Base-by-base conservation (phyloP, 2,888 invertebrate genomes). In the Gryllus longicercus region DNA sequence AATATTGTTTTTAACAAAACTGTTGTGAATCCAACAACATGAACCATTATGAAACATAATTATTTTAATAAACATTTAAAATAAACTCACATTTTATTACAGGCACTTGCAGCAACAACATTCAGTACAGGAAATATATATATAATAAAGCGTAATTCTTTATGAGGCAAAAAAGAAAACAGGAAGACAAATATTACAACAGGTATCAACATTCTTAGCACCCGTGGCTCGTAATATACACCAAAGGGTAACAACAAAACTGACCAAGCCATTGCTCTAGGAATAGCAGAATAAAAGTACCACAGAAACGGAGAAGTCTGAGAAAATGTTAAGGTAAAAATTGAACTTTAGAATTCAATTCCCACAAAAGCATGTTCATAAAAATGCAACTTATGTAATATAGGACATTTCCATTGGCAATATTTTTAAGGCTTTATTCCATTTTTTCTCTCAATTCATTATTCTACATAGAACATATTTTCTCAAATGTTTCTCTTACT, bases 211-310 rank as follows among this genome's bases (percentile, higher is more conserved):
- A 95, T 87, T 78, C 91, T 90, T 78, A 94, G 88, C 78, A 93
- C 89, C 83, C 96, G 90, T 79, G 90, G 88, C 85, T 97, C 95
- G 83, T 94, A 88, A 83, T 91, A 91, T 76, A 93, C 86, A 51
- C 96, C 96, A 49, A 95, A 84, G 1, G 96, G 96, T 79, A 96
- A 90, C 77, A 99, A 89, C 12, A 95, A 85, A 49, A 95, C 86
- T 49, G 96, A 96, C 1, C 93, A 90, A 0, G 94, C 95, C 86
- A 99, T 90, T 0, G 96, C 96, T 80, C 99, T 91, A 0, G 99
- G 99, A 75, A 99, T 89, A 0, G 97, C 99, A 0, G 98, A 98
- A 87, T 98, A 98, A 87, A 98, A 98, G 87, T 99, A 99, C 99
- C 99, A 99, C 2, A 96, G 87, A 87, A 97, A 97, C 81, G 99